These are phyloP conservation scores for Hycleus phaleratus DNA, from an alignment of 1,140 invertebrate genomes.

Conservation along the genomic window DNA sequence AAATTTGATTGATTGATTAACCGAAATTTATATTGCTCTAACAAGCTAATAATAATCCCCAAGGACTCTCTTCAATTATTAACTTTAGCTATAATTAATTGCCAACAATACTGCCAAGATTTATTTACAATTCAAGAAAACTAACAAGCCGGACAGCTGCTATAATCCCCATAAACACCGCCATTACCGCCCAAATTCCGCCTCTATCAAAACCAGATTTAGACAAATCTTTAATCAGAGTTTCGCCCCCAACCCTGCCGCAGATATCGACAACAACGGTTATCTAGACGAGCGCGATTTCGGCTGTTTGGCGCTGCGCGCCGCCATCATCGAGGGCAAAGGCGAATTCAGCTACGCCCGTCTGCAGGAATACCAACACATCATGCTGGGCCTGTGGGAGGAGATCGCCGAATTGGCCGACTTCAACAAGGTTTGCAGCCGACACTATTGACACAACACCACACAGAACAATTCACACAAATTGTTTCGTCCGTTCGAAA, in stretches of 20 bases:
- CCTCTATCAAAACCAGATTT: no score
- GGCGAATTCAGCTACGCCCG: slow-evolving; percentile 62
- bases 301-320: slow-evolving; percentile 68
- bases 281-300: slow-evolving; percentile 73
- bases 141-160: no score
- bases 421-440: slow-evolving; percentile 64
- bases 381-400: slow-evolving; percentile 76
- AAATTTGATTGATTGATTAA: no score
- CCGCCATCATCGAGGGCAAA: slow-evolving; percentile 72
- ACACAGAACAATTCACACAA: no score
- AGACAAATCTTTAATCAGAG: background rate
- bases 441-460: background rate
- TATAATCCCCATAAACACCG: no score
- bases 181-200: no score
- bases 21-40: no score
- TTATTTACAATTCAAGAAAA: background rate
- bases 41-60: no score
- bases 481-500: background rate
- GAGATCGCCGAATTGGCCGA: slow-evolving; percentile 75
- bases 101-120: background rate
- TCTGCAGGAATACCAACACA: slow-evolving; percentile 68
- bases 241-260: slow-evolving; percentile 4
- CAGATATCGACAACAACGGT: slow-evolving; percentile 79
- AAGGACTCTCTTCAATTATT: background rate
- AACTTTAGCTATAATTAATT: background rate